A percentile compares a stretch with the other conserved stretches of the same genome.
phyloP scores from a whole-genome alignment of 2,113 vertebrate species.

The Thryonomys swinderianus region DNA sequence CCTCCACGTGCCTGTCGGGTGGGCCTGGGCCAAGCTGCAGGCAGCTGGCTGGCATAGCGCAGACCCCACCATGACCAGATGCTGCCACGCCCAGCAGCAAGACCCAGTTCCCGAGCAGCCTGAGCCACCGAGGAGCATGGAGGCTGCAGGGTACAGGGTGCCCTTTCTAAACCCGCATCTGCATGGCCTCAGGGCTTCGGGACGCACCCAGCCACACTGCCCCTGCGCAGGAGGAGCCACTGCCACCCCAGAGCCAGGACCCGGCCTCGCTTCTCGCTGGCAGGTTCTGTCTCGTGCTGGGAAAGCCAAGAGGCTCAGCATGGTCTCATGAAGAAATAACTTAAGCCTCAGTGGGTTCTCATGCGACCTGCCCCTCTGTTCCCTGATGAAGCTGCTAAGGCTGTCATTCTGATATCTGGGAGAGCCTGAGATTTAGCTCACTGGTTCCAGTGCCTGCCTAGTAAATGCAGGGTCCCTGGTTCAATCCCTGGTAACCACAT shows the following conservation, averaged over 20 bases:
- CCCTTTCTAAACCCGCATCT: background rate
- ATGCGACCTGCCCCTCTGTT: background rate
- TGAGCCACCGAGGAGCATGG: too few species aligned
- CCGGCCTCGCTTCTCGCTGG: background rate
- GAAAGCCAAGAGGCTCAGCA: background rate
- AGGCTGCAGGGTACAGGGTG: background rate
- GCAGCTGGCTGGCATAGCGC: too few species aligned
- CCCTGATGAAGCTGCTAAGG: background rate
- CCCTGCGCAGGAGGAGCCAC: background rate
- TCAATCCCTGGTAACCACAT: too few species aligned
- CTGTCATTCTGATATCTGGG: too few species aligned
- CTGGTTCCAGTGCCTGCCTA: too few species aligned
- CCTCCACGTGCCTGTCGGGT: too few species aligned
- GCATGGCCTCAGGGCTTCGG: background rate
- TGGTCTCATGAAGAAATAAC: slow-evolving; percentile 10
- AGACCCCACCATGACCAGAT: too few species aligned
- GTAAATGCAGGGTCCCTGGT: too few species aligned
- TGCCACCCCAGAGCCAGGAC: background rate
- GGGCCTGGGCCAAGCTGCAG: too few species aligned
- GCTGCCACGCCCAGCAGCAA: too few species aligned
- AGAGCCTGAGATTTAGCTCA: too few species aligned
- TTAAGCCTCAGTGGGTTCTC: background rate
- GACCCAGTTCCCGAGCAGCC: too few species aligned
- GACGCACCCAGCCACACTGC: background rate
- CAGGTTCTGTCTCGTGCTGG: background rate